A percentile compares a stretch with the other conserved stretches of the same genome.
Evolutionary conservation across 2,797 vertebrate species (phyloP).

Genomic region (Chelidonichthys spinosus): DNA sequence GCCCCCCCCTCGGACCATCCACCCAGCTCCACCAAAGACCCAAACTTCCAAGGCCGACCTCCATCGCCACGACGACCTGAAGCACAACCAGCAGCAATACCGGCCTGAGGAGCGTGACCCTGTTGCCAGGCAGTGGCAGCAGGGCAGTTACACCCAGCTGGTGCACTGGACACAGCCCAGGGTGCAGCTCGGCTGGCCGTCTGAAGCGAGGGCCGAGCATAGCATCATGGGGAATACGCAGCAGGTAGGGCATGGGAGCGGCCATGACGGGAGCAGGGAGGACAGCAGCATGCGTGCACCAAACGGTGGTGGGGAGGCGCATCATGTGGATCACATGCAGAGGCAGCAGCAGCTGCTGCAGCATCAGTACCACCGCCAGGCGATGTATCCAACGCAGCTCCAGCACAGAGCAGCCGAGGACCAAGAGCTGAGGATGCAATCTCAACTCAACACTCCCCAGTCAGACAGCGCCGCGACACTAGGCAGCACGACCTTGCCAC

Average conservation of each 20-base stretch:
- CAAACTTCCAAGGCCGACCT: conserved; percentile 80
- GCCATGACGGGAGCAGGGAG: conserved; percentile 63
- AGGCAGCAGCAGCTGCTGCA: conserved; percentile 39
- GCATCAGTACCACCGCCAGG: conserved; percentile 39
- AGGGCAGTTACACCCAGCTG: conserved; percentile 74
- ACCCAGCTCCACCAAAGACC: conserved; percentile 64
- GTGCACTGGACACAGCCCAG: conserved; percentile 69
- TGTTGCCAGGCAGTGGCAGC: conserved; percentile 71
- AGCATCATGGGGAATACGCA: conserved; percentile 45
- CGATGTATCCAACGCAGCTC: conserved; percentile 42
- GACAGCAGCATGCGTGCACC: conserved; percentile 35
- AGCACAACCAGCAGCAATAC: conserved; percentile 80
- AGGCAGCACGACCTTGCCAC: conserved; percentile 34
- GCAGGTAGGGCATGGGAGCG: conserved; percentile 61
- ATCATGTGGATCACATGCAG: conserved; percentile 53
- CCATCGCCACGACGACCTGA: conserved; percentile 81
- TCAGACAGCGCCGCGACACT: conserved; percentile 61
- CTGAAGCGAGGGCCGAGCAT: conserved; percentile 60
- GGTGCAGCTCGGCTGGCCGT: conserved; percentile 50
- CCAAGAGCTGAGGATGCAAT: conserved; percentile 59
- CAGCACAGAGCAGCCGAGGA: conserved; percentile 22
- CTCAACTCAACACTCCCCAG: conserved; percentile 63
- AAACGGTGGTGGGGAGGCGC: conserved; percentile 29
- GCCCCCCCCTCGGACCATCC: conserved; percentile 28
- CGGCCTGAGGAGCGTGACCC: conserved; percentile 69